These are phyloP conservation scores for Drosophila merina DNA, from an alignment of 2,888 invertebrate genomes.

Conservation along the genomic window DNA sequence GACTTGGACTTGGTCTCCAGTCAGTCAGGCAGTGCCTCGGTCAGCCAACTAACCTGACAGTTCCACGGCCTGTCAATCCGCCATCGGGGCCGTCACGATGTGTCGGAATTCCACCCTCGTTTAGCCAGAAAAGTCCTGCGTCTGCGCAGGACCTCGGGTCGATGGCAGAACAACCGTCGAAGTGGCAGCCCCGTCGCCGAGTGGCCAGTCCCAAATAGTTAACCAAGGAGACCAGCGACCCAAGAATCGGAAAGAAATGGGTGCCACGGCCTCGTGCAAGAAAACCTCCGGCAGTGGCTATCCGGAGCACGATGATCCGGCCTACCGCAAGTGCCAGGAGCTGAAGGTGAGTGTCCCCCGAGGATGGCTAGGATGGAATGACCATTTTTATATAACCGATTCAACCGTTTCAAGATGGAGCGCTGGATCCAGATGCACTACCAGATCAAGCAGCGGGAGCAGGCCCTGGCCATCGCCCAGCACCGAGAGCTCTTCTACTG, in stretches of 20 bases:
- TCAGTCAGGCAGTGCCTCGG: constrained; percentile 35
- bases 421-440: constrained; percentile 92
- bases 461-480: constrained; percentile 89
- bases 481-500: constrained; percentile 90
- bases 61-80: constrained; percentile 18
- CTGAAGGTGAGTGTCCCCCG: constrained; percentile 63
- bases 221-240: not conserved
- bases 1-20: constrained; percentile 19
- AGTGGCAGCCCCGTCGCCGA: constrained; percentile 20
- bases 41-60: constrained; percentile 42
- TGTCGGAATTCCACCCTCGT: constrained; percentile 6
- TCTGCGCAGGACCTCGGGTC: constrained; percentile 54
- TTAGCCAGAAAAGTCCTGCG: constrained; percentile 10
- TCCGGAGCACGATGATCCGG: constrained; percentile 76
- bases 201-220: constrained; percentile 10
- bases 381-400: not conserved
- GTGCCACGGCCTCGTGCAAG: constrained; percentile 66
- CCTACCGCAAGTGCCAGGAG: constrained; percentile 80
- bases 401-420: constrained; percentile 86
- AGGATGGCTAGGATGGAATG: not conserved
- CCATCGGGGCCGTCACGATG: not conserved
- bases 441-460: constrained; percentile 90
- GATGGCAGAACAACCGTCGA: constrained; percentile 16
- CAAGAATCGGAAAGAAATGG: constrained; percentile 45
- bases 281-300: constrained; percentile 56